These are phyloP conservation scores for Heterochromis multidens DNA, from an alignment of 2,113 vertebrate species.

Conservation along the genomic window DNA sequence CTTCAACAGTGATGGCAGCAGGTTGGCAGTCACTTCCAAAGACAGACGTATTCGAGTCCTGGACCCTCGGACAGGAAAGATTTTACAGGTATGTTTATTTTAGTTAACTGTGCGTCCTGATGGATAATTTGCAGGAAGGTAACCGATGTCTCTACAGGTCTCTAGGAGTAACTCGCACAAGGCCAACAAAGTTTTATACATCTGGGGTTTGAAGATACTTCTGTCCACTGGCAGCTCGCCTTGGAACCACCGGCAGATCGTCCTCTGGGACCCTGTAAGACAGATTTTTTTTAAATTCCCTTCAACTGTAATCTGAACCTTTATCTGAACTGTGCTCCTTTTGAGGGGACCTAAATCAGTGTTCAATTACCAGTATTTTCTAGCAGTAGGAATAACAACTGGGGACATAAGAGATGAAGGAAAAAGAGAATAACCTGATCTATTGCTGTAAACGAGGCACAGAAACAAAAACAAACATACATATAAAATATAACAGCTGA, in stretches of 20 bases:
- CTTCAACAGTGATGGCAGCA: slow-evolving; percentile 88
- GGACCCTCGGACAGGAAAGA: slow-evolving; percentile 79
- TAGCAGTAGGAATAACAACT: not conserved
- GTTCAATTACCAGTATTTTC: not conserved
- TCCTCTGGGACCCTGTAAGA: slow-evolving; percentile 88
- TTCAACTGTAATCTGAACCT: not conserved
- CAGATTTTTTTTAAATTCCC: not conserved
- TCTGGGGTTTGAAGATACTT: slow-evolving; percentile 83
- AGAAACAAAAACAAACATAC: too few relatives aligned
- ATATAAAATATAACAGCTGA: too few relatives aligned
- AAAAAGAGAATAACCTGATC: not conserved
- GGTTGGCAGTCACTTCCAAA: slow-evolving; percentile 85
- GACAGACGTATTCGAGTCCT: slow-evolving; percentile 86
- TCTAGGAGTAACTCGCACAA: slow-evolving; percentile 77
- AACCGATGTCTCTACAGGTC: slow-evolving; percentile 70
- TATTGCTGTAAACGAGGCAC: not conserved
- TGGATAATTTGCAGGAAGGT: not conserved
- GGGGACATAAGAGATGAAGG: not conserved
- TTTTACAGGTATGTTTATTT: slow-evolving; percentile 77
- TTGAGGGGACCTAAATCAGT: not conserved
- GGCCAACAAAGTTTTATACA: slow-evolving; percentile 86
- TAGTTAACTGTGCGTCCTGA: fast-evolving
- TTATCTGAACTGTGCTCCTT: not conserved
- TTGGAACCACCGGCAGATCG: slow-evolving; percentile 93
- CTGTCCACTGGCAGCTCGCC: slow-evolving; percentile 86